Conservation (phyloP, 2,113 vertebrate species). For the Mus spicilegus region DNA sequence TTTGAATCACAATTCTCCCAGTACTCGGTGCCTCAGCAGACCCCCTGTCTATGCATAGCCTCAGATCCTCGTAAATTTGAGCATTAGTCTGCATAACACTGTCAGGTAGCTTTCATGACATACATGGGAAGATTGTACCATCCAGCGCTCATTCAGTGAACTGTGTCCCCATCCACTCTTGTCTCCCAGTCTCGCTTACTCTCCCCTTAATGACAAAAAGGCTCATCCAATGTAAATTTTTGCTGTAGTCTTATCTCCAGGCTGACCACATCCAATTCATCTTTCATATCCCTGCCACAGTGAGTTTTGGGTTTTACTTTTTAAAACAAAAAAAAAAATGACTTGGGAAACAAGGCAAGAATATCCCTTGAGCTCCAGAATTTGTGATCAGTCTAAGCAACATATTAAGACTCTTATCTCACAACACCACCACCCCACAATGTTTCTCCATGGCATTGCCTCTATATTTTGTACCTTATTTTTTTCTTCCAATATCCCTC, state of each 20-base stretch:
- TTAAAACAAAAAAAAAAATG: not conserved
- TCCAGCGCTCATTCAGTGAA: not conserved
- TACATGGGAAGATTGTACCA: not conserved
- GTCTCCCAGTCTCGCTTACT: not conserved
- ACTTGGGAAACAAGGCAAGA: not conserved
- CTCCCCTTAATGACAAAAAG: not conserved
- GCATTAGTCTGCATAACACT: not conserved
- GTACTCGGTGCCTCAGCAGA: not conserved
- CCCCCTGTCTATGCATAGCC: not conserved
- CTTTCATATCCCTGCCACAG: not conserved
- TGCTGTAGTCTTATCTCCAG: not conserved
- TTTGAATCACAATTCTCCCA: slow-evolving; percentile 25
- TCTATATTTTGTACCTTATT: not conserved
- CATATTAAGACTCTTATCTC: not conserved
- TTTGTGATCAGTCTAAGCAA: not conserved
- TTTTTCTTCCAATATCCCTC: not conserved
- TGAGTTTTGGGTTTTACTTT: not conserved
- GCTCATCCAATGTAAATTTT: not conserved
- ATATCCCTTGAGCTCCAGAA: not conserved
- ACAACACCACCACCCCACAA: not conserved
- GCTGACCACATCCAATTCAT: not conserved
- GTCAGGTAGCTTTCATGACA: not conserved
- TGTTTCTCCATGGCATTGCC: not conserved
- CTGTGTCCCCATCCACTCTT: not conserved
- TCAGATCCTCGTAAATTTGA: slow-evolving; percentile 16